These are phyloP conservation scores for Protonibea diacanthus DNA, from an alignment of 2,797 vertebrate genomes.

Conservation along the genomic window DNA sequence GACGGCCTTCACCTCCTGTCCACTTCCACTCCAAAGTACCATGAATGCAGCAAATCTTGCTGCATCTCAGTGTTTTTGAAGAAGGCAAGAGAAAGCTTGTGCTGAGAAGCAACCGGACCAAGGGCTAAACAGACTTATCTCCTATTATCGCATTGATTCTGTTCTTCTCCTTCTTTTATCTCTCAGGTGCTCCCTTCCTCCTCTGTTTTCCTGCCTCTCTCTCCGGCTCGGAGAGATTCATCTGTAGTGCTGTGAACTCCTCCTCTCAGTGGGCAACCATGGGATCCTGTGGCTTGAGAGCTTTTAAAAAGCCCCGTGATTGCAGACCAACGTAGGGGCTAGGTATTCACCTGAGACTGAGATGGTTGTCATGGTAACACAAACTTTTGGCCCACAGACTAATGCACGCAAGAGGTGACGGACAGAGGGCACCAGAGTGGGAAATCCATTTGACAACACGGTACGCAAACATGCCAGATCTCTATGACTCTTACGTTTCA, in stretches of 20 bases:
- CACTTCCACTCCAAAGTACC: not conserved
- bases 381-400: slow-evolving; percentile 56
- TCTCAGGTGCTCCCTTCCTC: slow-evolving; percentile 32
- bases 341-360: slow-evolving; percentile 70
- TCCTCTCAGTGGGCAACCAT: slow-evolving; percentile 65
- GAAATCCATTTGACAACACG: slow-evolving; percentile 74
- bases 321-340: slow-evolving; percentile 66
- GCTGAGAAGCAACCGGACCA: slow-evolving; percentile 53
- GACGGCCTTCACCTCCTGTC: not conserved
- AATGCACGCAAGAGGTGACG: slow-evolving; percentile 26
- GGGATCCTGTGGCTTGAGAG: slow-evolving; percentile 72
- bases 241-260: slow-evolving; percentile 65
- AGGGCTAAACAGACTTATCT: slow-evolving; percentile 65
- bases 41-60: slow-evolving; percentile 45
- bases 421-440: slow-evolving; percentile 28
- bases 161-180: slow-evolving; percentile 18
- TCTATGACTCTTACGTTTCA: slow-evolving; percentile 42
- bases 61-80: slow-evolving; percentile 29
- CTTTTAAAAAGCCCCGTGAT: slow-evolving; percentile 73
- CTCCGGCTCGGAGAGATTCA: slow-evolving; percentile 46
- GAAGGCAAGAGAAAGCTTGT: slow-evolving; percentile 11
- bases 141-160: slow-evolving; percentile 68
- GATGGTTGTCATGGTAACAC: slow-evolving; percentile 77
- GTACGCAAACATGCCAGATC: slow-evolving; percentile 57
- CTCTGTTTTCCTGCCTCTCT: slow-evolving; percentile 43